Evolutionary conservation across 2,113 vertebrate genomes (phyloP), one percentile per base, ranked within the genome.

Genomic region (Hypocryptadius cinnamomeus): DNA sequence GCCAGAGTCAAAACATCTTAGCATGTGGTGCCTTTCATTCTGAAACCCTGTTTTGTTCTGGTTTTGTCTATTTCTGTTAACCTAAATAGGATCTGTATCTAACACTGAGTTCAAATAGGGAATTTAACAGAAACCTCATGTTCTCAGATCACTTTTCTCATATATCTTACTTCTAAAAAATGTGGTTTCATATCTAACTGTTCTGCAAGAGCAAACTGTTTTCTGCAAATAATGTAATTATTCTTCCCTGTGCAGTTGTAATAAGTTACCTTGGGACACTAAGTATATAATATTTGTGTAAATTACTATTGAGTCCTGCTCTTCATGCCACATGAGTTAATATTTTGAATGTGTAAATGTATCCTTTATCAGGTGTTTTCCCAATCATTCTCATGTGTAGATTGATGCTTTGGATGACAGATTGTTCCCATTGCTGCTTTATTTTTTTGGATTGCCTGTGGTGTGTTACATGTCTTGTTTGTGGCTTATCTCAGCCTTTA

Each of bases 111-210:
- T 81, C 30, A 79, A 42, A 45, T 8, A 31, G 42, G 11, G 14
- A 16, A 19, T 47, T 81, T 54, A 56, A 68, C 0, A 2, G 53
- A 25, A 47, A 6, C 15, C 12, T 56, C 2, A 2, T 6, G 1
- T 33, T 56, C 47, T 71, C n/a, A 4, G 25, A 25, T 50, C 2
- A 13, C 64, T 7, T 79, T 68, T 71, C 18, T 56, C 0, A 2
- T 87, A 1, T 51, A 2, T 60, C 10, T 42, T 87, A 11, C 9
- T 35, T 37, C 7, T 20, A 14, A 40, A 74, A 63, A 63, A 27
- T 47, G 19, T 40, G 23, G 4, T 11, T 70, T 79, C 9, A 8
- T 60, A 47, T 21, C 4, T n/a, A 27, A 13, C 10, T 59, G 25
- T 59, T 70, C 10, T 54, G 4, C 10, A 40, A 44, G 68, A 91